Base-by-base conservation (phyloP, 2,113 vertebrate species). In the Tretioscincus oriximinensis region DNA sequence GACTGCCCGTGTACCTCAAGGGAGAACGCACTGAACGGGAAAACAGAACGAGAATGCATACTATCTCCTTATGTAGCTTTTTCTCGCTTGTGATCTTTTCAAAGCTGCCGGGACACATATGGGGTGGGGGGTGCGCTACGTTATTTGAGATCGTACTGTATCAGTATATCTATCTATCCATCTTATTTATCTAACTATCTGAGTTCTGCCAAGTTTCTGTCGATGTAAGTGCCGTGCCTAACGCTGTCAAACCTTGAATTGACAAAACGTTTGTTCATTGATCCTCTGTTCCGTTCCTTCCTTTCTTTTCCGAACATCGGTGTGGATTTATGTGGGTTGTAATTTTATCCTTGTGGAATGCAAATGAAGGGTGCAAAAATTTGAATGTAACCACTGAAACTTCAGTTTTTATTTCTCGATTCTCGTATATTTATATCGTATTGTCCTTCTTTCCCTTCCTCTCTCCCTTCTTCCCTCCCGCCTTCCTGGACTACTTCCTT, bases 251-350 rank as follows among this genome's bases (percentile, higher is more conserved):
- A 61, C 75, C 45, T 86, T 67, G 81, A 41, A 67, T 72, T 9
- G 18, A 47, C 77, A 41, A 29, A 9, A 21, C 5, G 12, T 26
- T 26, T 64, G 10, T 10, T 64, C 29, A 31, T 14, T 21, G 54
- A 66, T 87, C 80, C 73, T 83, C 80, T 64, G 22, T 28, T 61
- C 16, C 22, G 20, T 21, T 41, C 18, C 35, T 58, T 58, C 54
- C 54, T 58, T 58, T 16, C 54, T 58, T 58, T 18, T 14, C 12
- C 9, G 18, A 58, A 18, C 14, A 18, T 16, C 20, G 45, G 54
- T 79, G 83, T 88, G 80, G 78, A 83, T 88, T 87, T 84, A 87
- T 66, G 80, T 86, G 0, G 70, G 68, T 82, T 88, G 83, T 85
- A 77, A 58, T 84, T 75, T 76, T 35, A 63, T 35, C 87, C 88